phyloP scores from a whole-genome alignment of 2,113 vertebrate species.

The Bostrychus sinensis region DNA sequence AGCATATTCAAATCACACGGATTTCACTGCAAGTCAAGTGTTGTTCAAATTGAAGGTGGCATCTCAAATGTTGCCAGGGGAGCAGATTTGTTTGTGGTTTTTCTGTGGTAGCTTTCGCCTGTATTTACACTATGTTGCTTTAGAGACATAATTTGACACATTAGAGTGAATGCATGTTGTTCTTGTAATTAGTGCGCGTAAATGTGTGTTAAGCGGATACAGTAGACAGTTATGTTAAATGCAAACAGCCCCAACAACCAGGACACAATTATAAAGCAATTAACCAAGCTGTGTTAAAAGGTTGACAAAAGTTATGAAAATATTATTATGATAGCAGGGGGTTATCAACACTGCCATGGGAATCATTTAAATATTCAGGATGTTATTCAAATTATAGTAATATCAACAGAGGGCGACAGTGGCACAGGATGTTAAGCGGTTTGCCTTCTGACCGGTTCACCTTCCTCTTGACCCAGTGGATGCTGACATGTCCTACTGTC shows the following conservation, averaged over 20 bases:
- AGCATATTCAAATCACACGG: conserved; percentile 62
- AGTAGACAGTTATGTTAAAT: neutral
- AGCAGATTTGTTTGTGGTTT: conserved; percentile 58
- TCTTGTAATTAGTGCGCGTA: neutral
- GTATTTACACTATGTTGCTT: conserved; percentile 36
- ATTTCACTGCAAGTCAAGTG: conserved; percentile 49
- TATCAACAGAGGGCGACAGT: too few species aligned
- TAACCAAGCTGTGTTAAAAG: neutral
- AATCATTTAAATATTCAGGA: too few species aligned
- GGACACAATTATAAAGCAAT: neutral
- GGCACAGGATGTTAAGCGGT: too few species aligned
- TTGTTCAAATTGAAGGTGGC: conserved; percentile 35
- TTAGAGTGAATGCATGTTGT: conserved; percentile 16
- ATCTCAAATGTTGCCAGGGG: conserved; percentile 41
- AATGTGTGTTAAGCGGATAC: conserved; percentile 8
- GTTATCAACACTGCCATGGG: too few species aligned
- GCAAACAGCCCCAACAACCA: neutral
- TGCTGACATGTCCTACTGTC: too few species aligned
- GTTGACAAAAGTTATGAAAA: neutral
- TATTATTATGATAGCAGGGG: too few species aligned
- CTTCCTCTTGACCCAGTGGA: too few species aligned
- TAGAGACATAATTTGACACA: conserved; percentile 45
- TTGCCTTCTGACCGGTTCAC: too few species aligned
- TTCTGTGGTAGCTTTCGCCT: conserved; percentile 32
- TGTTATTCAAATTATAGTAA: too few species aligned